A percentile compares a stretch with the other conserved stretches of the same genome.
phyloP scores from a whole-genome alignment of 2,113 vertebrate species.

The Gopherus evgoodei region DNA sequence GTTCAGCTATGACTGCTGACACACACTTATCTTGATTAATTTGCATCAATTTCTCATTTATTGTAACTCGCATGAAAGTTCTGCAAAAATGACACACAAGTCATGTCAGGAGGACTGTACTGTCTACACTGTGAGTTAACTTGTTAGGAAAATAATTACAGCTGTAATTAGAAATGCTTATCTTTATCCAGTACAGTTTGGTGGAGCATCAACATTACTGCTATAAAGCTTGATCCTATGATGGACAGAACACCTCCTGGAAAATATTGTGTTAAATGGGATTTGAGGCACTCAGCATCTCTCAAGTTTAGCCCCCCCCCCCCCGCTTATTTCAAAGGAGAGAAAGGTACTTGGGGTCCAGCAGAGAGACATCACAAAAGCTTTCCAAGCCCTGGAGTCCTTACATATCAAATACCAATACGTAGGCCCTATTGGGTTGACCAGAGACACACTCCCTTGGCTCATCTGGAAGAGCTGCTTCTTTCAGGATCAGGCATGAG shows the following conservation, averaged over 20 bases:
- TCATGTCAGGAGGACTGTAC: background rate
- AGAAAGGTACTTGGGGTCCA: background rate
- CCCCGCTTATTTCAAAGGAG: background rate
- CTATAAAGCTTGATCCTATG: rapidly evolving
- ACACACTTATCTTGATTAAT: background rate
- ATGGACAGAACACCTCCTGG: background rate
- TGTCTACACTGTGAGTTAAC: background rate
- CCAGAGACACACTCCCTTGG: background rate
- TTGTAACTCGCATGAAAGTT: background rate
- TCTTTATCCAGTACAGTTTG: background rate
- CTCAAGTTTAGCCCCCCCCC: no score
- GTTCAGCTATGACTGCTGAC: rapidly evolving
- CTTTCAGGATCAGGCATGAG: background rate
- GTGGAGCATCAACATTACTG: background rate
- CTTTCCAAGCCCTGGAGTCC: rapidly evolving
- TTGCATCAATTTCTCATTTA: background rate
- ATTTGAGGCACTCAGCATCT: background rate
- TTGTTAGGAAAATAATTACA: background rate
- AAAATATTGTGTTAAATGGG: background rate
- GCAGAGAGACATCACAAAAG: rapidly evolving
- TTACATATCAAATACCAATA: background rate
- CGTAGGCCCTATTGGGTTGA: background rate
- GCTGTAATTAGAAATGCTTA: background rate
- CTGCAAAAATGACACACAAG: rapidly evolving
- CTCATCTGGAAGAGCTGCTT: background rate